A percentile compares a stretch with the other conserved stretches of the same genome.
phyloP scores from a whole-genome alignment of 1,140 invertebrate genomes.

The Amphibalanus amphitrite region DNA sequence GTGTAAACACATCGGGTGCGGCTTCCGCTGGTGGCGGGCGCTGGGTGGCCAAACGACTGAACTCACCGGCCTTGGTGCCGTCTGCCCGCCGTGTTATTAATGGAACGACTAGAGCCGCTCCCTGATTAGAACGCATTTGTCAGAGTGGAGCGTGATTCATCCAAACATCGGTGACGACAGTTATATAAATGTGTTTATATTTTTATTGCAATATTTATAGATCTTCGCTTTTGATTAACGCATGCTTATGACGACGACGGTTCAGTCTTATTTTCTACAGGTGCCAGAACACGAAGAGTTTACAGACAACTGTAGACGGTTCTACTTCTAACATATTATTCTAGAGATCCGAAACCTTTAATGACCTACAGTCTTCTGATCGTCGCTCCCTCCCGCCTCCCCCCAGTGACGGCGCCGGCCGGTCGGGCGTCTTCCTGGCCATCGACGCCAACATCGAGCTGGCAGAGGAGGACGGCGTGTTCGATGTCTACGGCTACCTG shows the following conservation, averaged over 20 bases:
- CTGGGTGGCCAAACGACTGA: background rate
- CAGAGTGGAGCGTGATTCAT: background rate
- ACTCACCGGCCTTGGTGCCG: background rate
- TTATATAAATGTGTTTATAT: background rate
- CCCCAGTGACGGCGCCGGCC: conserved; percentile 81
- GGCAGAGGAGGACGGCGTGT: too few relatives aligned
- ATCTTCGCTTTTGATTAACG: background rate
- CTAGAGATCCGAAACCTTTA: background rate
- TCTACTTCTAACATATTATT: background rate
- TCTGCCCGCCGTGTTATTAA: background rate
- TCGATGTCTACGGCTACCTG: conserved; percentile 85
- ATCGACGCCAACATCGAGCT: too few relatives aligned
- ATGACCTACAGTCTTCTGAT: background rate
- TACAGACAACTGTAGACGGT: background rate
- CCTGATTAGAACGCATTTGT: background rate
- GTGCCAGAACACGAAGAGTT: background rate
- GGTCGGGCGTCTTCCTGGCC: too few relatives aligned
- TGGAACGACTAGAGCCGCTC: background rate
- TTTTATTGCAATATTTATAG: background rate
- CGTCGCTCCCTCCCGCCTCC: conserved; percentile 15
- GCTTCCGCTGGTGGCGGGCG: background rate
- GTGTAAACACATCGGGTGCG: background rate
- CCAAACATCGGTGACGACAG: background rate
- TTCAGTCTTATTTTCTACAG: background rate
- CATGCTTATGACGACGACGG: background rate